Evolutionary conservation across 2,888 invertebrate species (phyloP).

Genomic region (Hoplodrina ambigua): DNA sequence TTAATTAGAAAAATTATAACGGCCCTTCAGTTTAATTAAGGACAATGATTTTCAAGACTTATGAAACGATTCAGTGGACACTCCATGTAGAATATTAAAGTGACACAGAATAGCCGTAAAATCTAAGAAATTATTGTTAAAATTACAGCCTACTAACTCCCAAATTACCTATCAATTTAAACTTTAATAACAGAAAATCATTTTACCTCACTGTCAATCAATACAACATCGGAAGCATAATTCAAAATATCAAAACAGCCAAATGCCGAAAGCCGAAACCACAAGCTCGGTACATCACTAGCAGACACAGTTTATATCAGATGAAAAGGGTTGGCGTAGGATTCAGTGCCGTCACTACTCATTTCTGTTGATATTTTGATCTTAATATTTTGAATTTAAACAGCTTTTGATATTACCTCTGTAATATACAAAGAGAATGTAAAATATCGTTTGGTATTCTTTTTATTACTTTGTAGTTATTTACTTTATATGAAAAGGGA

Average conservation of each 20-base stretch:
- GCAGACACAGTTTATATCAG: constrained; percentile 45
- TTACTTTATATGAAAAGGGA: not conserved
- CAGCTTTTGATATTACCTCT: constrained; percentile 11
- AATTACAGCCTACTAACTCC: too few species aligned
- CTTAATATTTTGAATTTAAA: constrained; percentile 50
- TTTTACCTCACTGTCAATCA: constrained; percentile 1
- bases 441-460: not conserved
- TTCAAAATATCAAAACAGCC: constrained; percentile 12
- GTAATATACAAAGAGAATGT: constrained; percentile 27
- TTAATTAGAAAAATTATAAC: too few species aligned
- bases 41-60: too few species aligned
- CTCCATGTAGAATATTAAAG: too few species aligned
- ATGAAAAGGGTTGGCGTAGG: constrained; percentile 61
- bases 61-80: too few species aligned
- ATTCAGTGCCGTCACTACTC: constrained; percentile 54
- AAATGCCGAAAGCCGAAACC: constrained; percentile 45
- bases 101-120: too few species aligned
- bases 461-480: not conserved
- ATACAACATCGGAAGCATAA: constrained; percentile 6
- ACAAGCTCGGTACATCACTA: constrained; percentile 43
- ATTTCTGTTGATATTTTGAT: constrained; percentile 56
- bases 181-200: constrained; percentile 5
- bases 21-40: too few species aligned
- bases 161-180: not conserved
- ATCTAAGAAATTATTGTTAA: too few species aligned